Evolutionary conservation across 1,140 invertebrate genomes (phyloP), one percentile per base, ranked within the genome.

Genomic region (Himalopsyche phryganea): DNA sequence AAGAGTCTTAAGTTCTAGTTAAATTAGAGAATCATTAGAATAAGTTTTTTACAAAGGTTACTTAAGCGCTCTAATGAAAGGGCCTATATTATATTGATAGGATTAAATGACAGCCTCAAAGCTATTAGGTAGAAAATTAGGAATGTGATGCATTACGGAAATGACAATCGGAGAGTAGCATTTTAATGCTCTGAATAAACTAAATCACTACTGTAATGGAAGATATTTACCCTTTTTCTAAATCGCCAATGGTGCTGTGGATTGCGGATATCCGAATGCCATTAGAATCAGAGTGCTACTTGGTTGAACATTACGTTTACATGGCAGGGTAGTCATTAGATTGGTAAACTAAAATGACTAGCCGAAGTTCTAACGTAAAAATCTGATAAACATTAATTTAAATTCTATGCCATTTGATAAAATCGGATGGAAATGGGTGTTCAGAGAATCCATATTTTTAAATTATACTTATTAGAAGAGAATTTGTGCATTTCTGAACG

Each of bases 211-310:
- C 44, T 23, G n/a, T 19, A 46, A n/a, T 19, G 6, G 18, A 19
- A n/a, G 23, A 28, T 28, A 28, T 46, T 46, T 46, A 17, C 44
- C 23, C 45, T 48, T 9, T 49, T 33, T 48, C 40, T 40, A 45
- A 35, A 46, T 54, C 14, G 10, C 36, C 42, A 20, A 54, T 54
- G 19, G 28, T 14, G 13, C 15, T 13, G 41, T 40, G 38, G 33
- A 32, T 40, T 36, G 44, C 45, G 53, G 44, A 56, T 35, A 49
- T 56, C 44, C 53, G 53, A 44, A 38, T 48, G 23, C 48, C 53
- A 47, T 56, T 56, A 56, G 18, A 42, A 32, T 20, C 51, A n/a
- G 46, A 38, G 40, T 13, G 32, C 13, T 9, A 9, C 9, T 47
- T 20, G 10, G 20, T 5, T 17, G 32, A 5, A 47, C 45, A 15